These are phyloP conservation scores for Kryptolebias marmoratus DNA, from an alignment of 2,113 vertebrate genomes.

Conservation along the genomic window DNA sequence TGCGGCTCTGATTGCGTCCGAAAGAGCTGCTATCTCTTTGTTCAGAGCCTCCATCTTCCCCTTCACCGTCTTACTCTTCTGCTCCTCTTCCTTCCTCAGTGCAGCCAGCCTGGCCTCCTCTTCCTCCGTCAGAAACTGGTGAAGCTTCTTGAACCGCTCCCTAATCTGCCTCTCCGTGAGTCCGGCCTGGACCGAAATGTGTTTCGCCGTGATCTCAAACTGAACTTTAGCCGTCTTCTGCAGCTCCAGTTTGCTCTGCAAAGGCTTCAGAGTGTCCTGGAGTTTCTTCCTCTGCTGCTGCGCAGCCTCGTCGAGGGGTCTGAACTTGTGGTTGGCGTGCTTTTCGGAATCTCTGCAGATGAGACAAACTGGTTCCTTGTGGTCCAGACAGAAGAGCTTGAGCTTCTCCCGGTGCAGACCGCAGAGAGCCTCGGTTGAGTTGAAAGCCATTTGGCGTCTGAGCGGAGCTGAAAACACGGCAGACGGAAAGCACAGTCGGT, in stretches of 20 bases:
- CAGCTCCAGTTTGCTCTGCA: background rate
- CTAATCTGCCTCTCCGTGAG: conserved; percentile 15
- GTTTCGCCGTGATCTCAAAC: background rate
- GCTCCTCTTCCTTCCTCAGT: background rate
- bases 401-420: conserved; percentile 20
- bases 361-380: conserved; percentile 14
- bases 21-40: background rate
- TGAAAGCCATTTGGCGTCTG: no score
- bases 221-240: background rate
- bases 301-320: conserved; percentile 21
- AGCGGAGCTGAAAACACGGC: no score
- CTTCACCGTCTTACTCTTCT: conserved; percentile 1
- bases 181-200: conserved; percentile 14
- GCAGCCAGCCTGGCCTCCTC: conserved; percentile 4
- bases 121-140: conserved; percentile 20
- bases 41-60: conserved; percentile 2
- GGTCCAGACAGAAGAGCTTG: conserved; percentile 33
- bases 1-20: conserved; percentile 5
- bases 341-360: conserved; percentile 25
- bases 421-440: background rate
- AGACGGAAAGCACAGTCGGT: no score
- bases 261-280: background rate
- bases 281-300: conserved; percentile 8
- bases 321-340: conserved; percentile 19
- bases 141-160: background rate